Evolutionary conservation across 2,113 vertebrate genomes (phyloP).

Genomic region (Bagarius yarrelli): DNA sequence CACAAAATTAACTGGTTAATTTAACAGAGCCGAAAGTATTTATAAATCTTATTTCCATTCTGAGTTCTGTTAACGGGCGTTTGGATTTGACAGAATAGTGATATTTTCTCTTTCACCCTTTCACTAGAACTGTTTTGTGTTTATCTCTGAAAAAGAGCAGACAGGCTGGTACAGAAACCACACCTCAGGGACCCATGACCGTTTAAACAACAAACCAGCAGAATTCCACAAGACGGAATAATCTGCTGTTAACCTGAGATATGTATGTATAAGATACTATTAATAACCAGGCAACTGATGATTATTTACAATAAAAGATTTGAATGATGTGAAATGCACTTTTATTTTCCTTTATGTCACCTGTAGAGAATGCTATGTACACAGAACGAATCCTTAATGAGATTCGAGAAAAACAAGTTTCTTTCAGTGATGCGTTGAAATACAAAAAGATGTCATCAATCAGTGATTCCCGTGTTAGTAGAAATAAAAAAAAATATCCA

Average conservation of each 20-base stretch:
- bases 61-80: constrained; percentile 7
- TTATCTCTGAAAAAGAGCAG: constrained; percentile 16
- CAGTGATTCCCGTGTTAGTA: background rate
- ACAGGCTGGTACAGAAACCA: constrained; percentile 7
- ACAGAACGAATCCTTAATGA: constrained; percentile 2
- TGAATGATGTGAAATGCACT: background rate
- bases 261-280: background rate
- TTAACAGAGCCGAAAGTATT: constrained; percentile 24
- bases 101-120: background rate
- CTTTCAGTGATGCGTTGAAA: background rate
- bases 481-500: constrained; percentile 5
- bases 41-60: constrained; percentile 7
- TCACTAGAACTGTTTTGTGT: constrained; percentile 23
- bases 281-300: constrained; percentile 31
- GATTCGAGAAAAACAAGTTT: constrained; percentile 1
- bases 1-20: background rate
- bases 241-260: constrained; percentile 28
- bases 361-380: constrained; percentile 49
- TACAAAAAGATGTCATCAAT: constrained; percentile 15
- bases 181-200: constrained; percentile 50
- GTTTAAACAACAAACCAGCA: constrained; percentile 19
- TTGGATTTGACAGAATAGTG: background rate
- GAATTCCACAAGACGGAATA: background rate
- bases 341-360: constrained; percentile 16
- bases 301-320: constrained; percentile 41